A percentile compares a stretch with the other conserved stretches of the same genome.
Evolutionary conservation across 2,888 invertebrate species (phyloP).

Genomic region (Oligia strigilis): DNA sequence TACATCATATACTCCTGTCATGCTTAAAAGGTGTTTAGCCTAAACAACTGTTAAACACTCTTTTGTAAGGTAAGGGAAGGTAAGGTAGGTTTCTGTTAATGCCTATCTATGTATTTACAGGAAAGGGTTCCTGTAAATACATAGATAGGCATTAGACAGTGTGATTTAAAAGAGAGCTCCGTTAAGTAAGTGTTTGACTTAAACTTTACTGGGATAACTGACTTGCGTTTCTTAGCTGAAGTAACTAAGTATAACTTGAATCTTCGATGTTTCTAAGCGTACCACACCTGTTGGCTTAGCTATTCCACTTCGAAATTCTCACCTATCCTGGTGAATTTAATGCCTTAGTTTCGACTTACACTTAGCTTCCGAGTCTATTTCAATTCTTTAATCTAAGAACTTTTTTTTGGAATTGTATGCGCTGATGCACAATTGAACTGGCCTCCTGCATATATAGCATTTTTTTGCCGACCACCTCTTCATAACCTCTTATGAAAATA

Average conservation of each 20-base stretch:
- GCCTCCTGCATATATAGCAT: background rate
- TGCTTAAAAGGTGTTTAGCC: background rate
- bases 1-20: background rate
- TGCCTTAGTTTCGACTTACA: background rate
- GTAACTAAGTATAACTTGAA: background rate
- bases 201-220: background rate
- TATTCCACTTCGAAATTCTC: background rate
- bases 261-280: background rate
- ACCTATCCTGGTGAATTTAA: background rate
- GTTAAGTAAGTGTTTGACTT: conserved; percentile 3
- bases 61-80: background rate
- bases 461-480: background rate
- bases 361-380: background rate
- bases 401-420: background rate
- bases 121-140: no score
- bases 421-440: background rate
- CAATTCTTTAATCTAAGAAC: background rate
- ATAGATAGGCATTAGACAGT: no score
- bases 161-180: background rate
- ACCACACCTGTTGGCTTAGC: background rate
- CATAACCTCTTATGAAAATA: background rate
- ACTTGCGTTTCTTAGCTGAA: conserved; percentile 1
- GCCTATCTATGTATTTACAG: background rate
- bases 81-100: background rate
- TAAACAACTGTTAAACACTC: background rate